phyloP scores from a whole-genome alignment of 1,140 invertebrate genomes.

The Calycopis cecrops region DNA sequence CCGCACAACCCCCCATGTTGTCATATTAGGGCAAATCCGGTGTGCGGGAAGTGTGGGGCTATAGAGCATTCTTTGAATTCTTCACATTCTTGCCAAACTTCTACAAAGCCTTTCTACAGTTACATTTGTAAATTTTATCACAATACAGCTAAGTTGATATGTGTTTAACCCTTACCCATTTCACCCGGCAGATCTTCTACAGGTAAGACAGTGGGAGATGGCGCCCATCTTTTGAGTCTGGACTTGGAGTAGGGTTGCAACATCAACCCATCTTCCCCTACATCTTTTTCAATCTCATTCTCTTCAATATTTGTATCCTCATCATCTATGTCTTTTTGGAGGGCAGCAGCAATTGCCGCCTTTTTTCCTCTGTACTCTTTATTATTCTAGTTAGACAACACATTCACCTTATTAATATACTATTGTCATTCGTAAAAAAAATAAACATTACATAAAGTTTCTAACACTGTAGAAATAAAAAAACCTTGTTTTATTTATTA shows the following conservation, averaged over 20 bases:
- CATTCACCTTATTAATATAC: background rate
- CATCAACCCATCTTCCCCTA: constrained; percentile 47
- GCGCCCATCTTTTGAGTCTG: constrained; percentile 82
- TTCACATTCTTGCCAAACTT: no score
- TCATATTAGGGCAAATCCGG: no score
- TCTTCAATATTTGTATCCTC: constrained; percentile 60
- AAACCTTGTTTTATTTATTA: no score
- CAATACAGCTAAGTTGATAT: no score
- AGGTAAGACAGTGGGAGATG: constrained; percentile 81
- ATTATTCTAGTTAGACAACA: constrained; percentile 19
- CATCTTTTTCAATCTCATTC: constrained; percentile 55
- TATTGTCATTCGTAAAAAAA: no score
- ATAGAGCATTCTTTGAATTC: no score
- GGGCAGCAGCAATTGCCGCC: constrained; percentile 65
- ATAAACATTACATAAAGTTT: no score
- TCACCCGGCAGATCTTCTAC: constrained; percentile 87
- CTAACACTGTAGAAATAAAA: no score
- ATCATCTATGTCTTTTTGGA: constrained; percentile 50
- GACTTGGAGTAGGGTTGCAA: constrained; percentile 57
- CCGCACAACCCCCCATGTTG: no score
- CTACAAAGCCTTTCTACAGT: no score
- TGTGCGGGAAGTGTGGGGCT: no score
- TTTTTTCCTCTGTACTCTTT: constrained; percentile 60
- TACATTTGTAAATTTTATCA: no score
- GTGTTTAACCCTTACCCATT: constrained; percentile 77